Evolutionary conservation across 1,140 invertebrate genomes (phyloP), one percentile per base, ranked within the genome.

Genomic region (Neuroterus valhalla): DNA sequence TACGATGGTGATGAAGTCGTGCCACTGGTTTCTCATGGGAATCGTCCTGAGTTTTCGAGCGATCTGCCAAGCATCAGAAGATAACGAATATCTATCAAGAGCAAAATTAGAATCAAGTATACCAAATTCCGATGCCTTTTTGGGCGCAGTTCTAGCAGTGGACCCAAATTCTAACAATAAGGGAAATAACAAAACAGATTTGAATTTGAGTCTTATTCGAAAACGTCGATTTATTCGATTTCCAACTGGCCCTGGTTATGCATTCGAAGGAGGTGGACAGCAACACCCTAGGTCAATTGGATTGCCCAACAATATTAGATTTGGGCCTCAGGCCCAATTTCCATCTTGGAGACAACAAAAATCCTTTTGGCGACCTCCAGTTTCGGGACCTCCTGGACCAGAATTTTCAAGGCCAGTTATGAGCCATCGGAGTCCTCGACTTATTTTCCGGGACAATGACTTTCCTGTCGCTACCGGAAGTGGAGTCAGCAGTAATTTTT

Each of bases 391-490:
- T 12, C 62, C 75, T 19, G 67, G 79, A 1, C 42, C 75, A 17
- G 86, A 87, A 14, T 85, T 83, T 62, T 66, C 79, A 8, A 82
- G 85, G 42, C 89, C 90, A n/a, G 87, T 90, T 14, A 91, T 91
- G 90, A 88, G 88, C 0, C 91, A 91, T 50, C 85, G 91, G 62
- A 91, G 90, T 6, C 91, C 91, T 0, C 75, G 91, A 48, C 76
- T 92, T 2, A 91, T 92, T 42, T 92, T 92, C 69, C 84, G 91
- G 0, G 91, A 91, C 45, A 85, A 81, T 74, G 89, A 90, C 23
- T 89, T 86, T 80, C 81, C 88, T 46, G 75, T 82, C 66, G 74
- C 79, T 19, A 78, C 86, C 3, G 84, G 80, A 10, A 83, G 82
- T 26, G 82, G 80, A 11, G 78, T 78, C 55, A 76, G 79, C 81